Evolutionary conservation across 2,113 vertebrate genomes (phyloP).

Genomic region (Caracal caracal): DNA sequence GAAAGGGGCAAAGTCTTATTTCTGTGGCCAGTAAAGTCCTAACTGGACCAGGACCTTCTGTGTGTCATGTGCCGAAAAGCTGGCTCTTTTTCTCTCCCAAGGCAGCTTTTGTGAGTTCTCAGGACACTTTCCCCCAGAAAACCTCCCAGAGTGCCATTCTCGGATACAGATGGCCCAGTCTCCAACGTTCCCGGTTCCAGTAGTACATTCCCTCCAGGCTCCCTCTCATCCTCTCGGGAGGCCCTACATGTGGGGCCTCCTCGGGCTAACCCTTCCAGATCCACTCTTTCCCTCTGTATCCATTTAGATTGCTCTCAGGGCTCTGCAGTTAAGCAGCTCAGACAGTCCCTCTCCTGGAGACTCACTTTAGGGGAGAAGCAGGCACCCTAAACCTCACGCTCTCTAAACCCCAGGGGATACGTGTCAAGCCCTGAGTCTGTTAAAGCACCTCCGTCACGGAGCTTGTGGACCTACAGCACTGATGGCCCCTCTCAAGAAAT

Average conservation of each 20-base stretch:
- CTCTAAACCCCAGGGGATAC: not conserved
- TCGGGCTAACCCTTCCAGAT: not conserved
- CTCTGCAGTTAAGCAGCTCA: not conserved
- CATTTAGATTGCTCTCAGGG: not conserved
- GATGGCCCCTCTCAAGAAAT: not conserved
- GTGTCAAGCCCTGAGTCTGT: not conserved
- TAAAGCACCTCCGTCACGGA: not conserved
- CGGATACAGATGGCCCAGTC: not conserved
- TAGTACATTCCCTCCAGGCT: accelerated
- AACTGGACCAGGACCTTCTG: not conserved
- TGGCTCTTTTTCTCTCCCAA: not conserved
- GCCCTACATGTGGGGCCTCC: accelerated
- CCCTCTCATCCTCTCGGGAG: not conserved
- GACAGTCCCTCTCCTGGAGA: not conserved
- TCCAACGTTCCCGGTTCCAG: not conserved
- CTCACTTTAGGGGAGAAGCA: not conserved
- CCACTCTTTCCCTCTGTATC: not conserved
- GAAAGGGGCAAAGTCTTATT: not conserved
- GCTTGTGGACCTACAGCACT: too few species aligned
- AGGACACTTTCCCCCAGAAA: not conserved
- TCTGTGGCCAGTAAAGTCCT: not conserved
- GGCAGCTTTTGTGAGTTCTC: not conserved
- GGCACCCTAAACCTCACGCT: not conserved
- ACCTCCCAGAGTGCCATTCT: not conserved
- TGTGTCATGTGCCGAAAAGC: not conserved